Percentiles rank a stretch among this genome's conserved stretches.
Conservation (phyloP, 2,113 vertebrate species). For the Octodon degus region DNA sequence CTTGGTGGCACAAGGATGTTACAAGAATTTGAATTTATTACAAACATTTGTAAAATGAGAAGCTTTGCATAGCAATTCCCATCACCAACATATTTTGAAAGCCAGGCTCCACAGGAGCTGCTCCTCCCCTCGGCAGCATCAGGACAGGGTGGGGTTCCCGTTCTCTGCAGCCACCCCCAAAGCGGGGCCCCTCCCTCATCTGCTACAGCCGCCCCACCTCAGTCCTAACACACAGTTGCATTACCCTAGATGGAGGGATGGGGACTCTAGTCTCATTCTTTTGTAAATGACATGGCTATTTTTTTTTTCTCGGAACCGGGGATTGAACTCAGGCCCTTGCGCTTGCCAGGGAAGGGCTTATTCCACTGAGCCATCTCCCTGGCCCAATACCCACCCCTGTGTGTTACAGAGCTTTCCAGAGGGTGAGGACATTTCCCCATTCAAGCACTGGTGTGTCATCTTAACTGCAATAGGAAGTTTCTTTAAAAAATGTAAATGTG, state of each 20-base stretch:
- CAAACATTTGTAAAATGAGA: not conserved
- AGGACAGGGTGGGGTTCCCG: not conserved
- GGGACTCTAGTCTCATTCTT: not conserved
- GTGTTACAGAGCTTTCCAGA: not conserved
- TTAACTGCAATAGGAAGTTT: not conserved
- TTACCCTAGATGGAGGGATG: not conserved
- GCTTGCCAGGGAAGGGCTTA: too few relatives aligned
- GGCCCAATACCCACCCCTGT: not conserved
- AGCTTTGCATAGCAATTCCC: not conserved
- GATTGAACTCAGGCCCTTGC: too few relatives aligned
- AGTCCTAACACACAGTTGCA: not conserved
- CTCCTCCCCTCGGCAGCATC: not conserved
- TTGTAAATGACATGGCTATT: not conserved
- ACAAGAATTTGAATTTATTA: slow-evolving; percentile 4
- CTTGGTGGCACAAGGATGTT: not conserved
- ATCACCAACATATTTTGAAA: not conserved
- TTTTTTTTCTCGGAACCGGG: too few relatives aligned
- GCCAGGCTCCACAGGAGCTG: not conserved
- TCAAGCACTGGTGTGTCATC: not conserved
- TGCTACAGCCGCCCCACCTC: too few relatives aligned
- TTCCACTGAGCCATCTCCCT: too few relatives aligned
- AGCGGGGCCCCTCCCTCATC: not conserved
- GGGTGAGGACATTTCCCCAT: not conserved
- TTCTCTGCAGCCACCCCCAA: not conserved
- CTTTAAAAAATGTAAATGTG: not conserved